Evolutionary conservation across 2,888 invertebrate genomes (phyloP).

Genomic region (Polyommatus icarus): DNA sequence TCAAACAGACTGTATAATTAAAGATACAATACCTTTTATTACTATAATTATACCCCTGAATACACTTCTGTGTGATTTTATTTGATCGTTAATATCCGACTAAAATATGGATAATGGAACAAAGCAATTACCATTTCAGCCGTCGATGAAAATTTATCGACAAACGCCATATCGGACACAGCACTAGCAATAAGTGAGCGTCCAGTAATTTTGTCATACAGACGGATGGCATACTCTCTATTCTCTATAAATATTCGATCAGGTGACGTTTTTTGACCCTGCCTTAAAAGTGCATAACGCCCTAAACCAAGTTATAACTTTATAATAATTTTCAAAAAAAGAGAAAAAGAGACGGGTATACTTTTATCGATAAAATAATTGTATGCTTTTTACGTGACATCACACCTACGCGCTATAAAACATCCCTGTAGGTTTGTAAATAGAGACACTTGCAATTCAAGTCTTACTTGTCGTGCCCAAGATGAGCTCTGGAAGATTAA

Average conservation of each 20-base stretch:
- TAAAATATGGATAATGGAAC: background rate
- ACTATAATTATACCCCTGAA: background rate
- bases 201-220: background rate
- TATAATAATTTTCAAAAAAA: too few species aligned
- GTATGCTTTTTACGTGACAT: too few species aligned
- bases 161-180: background rate
- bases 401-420: too few species aligned
- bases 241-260: background rate
- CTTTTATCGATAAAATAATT: too few species aligned
- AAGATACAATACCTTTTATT: background rate
- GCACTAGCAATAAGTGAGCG: constrained; percentile 14
- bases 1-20: background rate
- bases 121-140: background rate
- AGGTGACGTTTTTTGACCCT: too few species aligned
- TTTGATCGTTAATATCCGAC: constrained; percentile 2
- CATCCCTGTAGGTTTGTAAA: too few species aligned
- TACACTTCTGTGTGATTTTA: background rate
- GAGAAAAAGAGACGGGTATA: too few species aligned
- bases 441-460: too few species aligned
- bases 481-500: too few species aligned
- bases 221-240: background rate
- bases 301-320: too few species aligned
- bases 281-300: too few species aligned
- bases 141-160: background rate
- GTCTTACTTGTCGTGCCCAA: too few species aligned